Base-by-base conservation (phyloP, 2,888 invertebrate species). In the Eupithecia centaureata region DNA sequence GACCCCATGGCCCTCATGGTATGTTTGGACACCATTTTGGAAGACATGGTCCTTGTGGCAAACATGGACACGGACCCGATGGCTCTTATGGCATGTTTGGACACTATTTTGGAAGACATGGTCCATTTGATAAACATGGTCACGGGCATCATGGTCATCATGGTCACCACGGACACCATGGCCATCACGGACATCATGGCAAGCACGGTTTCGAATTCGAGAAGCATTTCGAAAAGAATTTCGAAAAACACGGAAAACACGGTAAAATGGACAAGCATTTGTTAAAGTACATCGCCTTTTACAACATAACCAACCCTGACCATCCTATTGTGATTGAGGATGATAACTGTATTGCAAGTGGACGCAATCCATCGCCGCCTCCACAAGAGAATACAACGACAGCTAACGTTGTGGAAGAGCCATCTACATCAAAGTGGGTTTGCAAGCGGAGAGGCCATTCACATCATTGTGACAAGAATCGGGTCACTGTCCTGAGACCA, bases 21-120 rank as follows among this genome's bases (percentile, higher is more conserved):
- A 72, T 74, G 38, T 72, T 75, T 51, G 66, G 65, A 13, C 62
- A 61, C 18, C 63, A 70, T 42, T 22, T 47, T n/a, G 61, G 65
- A 12, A 69, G 65, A 7, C 70, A 72, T 47, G 65, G 72, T 1
- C 66, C 60, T 25, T 68, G 67, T 38, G 71, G 73, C 15, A 72
- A 60, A 28, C 73, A 73, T 8, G 73, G 69, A 5, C 70, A 65
- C 18, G 63, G 66, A n/a, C 66, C 42, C 12, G 61, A 27, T n/a
- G 77, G 75, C 5, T 76, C 72, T 2, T 73, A 75, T 61, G 73
- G 71, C 8, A 74, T 70, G 68, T 70, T 72, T 57, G 76, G 76
- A 27, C 72, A 70, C 63, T 72, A 73, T 18, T 73, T 74, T 65
- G 77, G 78, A 3, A 74, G 73, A 56, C 78, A 77, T 72, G 78